A percentile compares a stretch with the other conserved stretches of the same genome.
These are phyloP conservation scores for Tychaedon coryphoeus DNA, from an alignment of 2,113 vertebrate species.

Conservation along the genomic window DNA sequence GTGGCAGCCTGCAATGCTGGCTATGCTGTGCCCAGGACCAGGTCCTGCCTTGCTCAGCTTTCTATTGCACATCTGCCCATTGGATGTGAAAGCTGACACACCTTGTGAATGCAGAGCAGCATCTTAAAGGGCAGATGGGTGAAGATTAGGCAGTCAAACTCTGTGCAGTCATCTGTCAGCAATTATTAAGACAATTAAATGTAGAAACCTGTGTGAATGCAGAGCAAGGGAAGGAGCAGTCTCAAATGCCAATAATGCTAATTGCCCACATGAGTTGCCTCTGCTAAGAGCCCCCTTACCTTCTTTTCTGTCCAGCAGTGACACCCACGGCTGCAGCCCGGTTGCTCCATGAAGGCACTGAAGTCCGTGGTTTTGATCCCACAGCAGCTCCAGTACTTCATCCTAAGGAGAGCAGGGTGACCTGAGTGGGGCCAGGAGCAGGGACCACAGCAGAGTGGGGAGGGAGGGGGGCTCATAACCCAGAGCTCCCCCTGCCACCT, in stretches of 20 bases:
- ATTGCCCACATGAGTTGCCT: accelerated
- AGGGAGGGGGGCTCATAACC: not conserved
- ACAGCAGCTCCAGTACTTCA: constrained; percentile 98
- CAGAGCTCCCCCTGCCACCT: not conserved
- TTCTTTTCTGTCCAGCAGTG: constrained; percentile 85
- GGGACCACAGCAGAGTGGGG: not conserved
- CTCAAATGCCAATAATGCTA: not conserved
- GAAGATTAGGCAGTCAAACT: not conserved
- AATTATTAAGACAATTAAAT: not conserved
- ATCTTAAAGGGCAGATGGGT: not conserved
- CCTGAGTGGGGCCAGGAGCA: not conserved
- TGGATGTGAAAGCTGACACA: not conserved
- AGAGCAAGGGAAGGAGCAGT: not conserved
- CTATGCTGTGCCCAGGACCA: not conserved
- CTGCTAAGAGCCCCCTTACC: constrained; percentile 52
- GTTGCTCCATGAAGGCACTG: constrained; percentile 90
- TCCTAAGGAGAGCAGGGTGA: constrained; percentile 64
- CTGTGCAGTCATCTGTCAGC: not conserved
- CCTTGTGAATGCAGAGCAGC: not conserved
- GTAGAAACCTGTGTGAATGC: not conserved
- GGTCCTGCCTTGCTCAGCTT: not conserved
- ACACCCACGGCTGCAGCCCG: constrained; percentile 83
- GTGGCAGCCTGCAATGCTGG: not conserved
- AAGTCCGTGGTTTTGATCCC: constrained; percentile 88
- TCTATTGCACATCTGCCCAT: not conserved